Evolutionary conservation across 2,797 vertebrate genomes (phyloP).

Genomic region (Mycteria americana): DNA sequence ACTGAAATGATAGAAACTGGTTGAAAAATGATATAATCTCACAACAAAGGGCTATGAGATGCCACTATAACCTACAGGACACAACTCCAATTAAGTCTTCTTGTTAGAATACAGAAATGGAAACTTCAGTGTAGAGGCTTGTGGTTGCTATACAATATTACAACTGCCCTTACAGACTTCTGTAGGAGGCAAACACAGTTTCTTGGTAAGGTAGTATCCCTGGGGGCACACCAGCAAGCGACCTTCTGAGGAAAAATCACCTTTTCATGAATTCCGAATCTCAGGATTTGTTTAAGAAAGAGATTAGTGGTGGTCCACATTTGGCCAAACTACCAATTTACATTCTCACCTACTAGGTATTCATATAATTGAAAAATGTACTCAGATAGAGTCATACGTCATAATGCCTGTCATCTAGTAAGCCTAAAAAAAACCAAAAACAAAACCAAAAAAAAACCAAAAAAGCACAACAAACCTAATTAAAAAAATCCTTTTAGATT

Average conservation of each 20-base stretch:
- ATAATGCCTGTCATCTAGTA: neutral
- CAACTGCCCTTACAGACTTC: neutral
- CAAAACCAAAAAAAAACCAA: neutral
- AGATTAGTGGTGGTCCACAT: neutral
- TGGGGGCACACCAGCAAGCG: accelerated
- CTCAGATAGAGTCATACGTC: neutral
- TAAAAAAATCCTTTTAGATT: neutral
- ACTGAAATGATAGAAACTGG: neutral
- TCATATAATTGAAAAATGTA: neutral
- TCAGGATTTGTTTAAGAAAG: neutral
- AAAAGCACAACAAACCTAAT: neutral
- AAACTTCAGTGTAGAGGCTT: neutral
- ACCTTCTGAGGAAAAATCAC: neutral
- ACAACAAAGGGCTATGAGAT: neutral
- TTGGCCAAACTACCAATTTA: neutral
- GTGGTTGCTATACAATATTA: accelerated
- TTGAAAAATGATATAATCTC: neutral
- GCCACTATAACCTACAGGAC: neutral
- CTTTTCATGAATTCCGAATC: neutral
- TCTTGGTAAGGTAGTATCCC: neutral
- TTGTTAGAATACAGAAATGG: neutral
- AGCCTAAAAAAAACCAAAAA: neutral
- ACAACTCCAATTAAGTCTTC: neutral
- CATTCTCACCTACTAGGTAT: neutral
- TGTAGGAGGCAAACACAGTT: neutral